These are phyloP conservation scores for Leucophora obtusa DNA, from an alignment of 2,888 invertebrate species.

Conservation along the genomic window DNA sequence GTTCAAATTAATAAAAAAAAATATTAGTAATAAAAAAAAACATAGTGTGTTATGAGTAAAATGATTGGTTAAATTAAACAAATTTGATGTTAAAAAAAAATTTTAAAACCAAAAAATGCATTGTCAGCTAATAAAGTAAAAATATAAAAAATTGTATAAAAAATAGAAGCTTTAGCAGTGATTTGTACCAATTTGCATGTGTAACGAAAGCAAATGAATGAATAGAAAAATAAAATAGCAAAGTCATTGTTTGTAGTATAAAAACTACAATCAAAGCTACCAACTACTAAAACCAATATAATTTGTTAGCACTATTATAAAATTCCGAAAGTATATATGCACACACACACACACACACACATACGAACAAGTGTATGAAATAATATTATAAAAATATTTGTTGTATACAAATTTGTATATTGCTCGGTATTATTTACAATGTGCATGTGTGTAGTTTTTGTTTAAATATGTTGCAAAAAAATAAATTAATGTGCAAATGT, in stretches of 20 bases:
- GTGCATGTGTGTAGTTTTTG: constrained; percentile 11
- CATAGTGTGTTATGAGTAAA: not conserved
- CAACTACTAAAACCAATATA: constrained; percentile 34
- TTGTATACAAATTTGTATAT: constrained; percentile 15
- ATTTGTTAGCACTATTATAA: constrained; percentile 48
- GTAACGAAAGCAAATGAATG: constrained; percentile 32
- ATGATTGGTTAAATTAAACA: constrained; percentile 9
- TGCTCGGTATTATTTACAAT: constrained; percentile 38
- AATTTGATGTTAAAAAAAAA: not conserved
- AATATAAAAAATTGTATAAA: constrained; percentile 21
- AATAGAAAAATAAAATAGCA: constrained; percentile 14
- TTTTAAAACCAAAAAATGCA: not conserved
- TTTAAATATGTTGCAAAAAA: constrained; percentile 9
- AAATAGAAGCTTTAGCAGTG: constrained; percentile 62
- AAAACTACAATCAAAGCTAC: constrained; percentile 41
- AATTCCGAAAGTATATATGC: constrained; percentile 42
- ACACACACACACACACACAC: constrained; percentile 11
- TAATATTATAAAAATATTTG: not conserved
- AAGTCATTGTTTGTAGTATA: constrained; percentile 20
- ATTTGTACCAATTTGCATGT: constrained; percentile 49
- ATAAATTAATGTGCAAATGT: constrained; percentile 47
- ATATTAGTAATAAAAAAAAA: not conserved
- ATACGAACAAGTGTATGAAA: not conserved
- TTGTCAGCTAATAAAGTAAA: constrained; percentile 25
- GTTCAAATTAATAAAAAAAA: not conserved